Conservation (phyloP, 2,888 invertebrate genomes). For the Psylliodes chrysocephalus region DNA sequence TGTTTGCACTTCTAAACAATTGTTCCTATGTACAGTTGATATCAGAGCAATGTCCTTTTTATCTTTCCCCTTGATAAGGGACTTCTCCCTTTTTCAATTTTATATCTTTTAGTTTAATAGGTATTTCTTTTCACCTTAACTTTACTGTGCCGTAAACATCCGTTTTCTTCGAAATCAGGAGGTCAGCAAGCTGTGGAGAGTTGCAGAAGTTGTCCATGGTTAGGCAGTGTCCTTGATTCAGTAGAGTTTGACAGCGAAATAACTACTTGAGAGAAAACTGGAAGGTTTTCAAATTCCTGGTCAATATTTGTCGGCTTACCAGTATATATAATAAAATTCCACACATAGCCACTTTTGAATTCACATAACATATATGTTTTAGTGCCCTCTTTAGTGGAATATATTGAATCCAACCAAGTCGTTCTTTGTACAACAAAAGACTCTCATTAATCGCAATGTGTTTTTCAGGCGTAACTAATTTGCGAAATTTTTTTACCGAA, state of each 20-base stretch:
- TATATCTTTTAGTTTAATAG: too few relatives aligned
- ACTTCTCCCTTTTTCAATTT: constrained; percentile 8
- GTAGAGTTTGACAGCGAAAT: not conserved
- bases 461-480: not conserved
- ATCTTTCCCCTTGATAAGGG: constrained; percentile 4
- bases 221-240: too few relatives aligned
- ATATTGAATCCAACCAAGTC: too few relatives aligned
- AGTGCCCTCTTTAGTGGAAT: too few relatives aligned
- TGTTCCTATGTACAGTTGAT: not conserved
- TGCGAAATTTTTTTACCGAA: not conserved
- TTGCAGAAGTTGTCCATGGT: constrained; percentile 27
- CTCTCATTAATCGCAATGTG: too few relatives aligned
- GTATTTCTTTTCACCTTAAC: too few relatives aligned
- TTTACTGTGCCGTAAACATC: constrained; percentile 21
- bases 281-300: too few relatives aligned
- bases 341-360: too few relatives aligned
- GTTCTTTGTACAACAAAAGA: too few relatives aligned
- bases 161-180: constrained; percentile 17
- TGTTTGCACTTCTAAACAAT: not conserved
- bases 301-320: not conserved
- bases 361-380: too few relatives aligned
- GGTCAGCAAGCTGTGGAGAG: constrained; percentile 14
- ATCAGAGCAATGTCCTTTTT: not conserved
- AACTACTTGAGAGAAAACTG: constrained; percentile 10
- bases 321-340: not conserved